A percentile compares a stretch with the other conserved stretches of the same genome.
phyloP scores from a whole-genome alignment of 2,888 invertebrate species.

The Melolontha melolontha region DNA sequence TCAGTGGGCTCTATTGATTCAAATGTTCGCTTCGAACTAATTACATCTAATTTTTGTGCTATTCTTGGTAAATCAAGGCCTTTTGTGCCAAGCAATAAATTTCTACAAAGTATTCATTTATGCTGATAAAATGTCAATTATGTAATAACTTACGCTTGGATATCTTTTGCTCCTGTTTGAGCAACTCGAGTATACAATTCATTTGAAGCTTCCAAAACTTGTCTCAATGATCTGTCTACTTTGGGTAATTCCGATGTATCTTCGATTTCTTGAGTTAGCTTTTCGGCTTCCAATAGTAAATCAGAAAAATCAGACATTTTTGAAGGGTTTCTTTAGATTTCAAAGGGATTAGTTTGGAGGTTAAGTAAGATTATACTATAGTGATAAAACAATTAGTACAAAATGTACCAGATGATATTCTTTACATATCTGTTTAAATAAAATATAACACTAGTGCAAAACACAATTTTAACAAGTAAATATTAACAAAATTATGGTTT shows the following conservation, averaged over 20 bases:
- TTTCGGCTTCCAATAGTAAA: constrained; percentile 91
- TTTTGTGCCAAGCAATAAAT: constrained; percentile 89
- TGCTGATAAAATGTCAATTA: neutral
- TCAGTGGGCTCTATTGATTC: constrained; percentile 91
- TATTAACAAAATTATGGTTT: too few species aligned
- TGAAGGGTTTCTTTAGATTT: constrained; percentile 51
- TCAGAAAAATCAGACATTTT: constrained; percentile 82
- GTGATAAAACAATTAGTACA: too few species aligned
- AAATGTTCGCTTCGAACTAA: constrained; percentile 88
- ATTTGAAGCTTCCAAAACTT: constrained; percentile 91
- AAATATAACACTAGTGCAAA: too few species aligned
- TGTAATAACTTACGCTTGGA: constrained; percentile 84
- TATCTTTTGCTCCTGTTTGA: constrained; percentile 87
- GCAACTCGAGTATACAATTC: constrained; percentile 89
- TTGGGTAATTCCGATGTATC: constrained; percentile 85
- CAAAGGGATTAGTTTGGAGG: neutral
- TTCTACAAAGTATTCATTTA: constrained; percentile 68
- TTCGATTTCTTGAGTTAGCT: constrained; percentile 89
- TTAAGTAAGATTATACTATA: too few species aligned
- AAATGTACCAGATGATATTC: too few species aligned
- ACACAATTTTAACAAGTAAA: too few species aligned
- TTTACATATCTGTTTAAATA: too few species aligned
- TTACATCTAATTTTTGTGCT: constrained; percentile 88
- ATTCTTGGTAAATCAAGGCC: constrained; percentile 95
- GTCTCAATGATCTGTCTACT: constrained; percentile 90